Evolutionary conservation across 2,113 vertebrate genomes (phyloP), one percentile per base, ranked within the genome.

Genomic region (Balaeniceps rex): DNA sequence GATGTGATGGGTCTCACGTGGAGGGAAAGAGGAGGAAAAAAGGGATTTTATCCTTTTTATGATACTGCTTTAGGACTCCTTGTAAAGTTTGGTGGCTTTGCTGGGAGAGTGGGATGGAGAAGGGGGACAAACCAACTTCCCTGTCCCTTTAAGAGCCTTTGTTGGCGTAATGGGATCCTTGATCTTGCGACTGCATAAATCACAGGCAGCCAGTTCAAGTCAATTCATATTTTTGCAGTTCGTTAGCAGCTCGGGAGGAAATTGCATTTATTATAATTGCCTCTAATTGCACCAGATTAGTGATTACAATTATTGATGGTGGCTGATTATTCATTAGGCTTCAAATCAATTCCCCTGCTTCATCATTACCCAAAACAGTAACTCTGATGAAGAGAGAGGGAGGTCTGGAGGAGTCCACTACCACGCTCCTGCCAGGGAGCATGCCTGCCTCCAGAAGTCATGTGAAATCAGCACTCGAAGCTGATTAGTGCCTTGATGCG

Each of bases 181-280:
- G 97, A 97, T 98, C 98, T 97, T 95, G 94, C 63, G 13, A 71
- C 97, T 93, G 92, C 95, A 97, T 98, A 98, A 98, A 98, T 98
- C 98, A 98, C 91, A 95, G 94, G 96, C 98, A 98, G 95, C 92
- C 97, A 96, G 95, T 97, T 97, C 92, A 93, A 98, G 98, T 98
- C 98, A 98, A 98, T 98, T 98, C 98, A 98, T 98, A 98, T 98
- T 98, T 98, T 97, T 98, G 96, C 95, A 98, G 98, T 98, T 98
- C 98, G 98, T 98, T 98, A 98, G 97, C 98, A 98, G 97, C 98
- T 97, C 95, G 18, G 98, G 98, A 98, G 98, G 98, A 98, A 98
- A 98, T 98, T 98, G 97, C 98, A 98, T 98, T 98, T 98, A 98
- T 98, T 98, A 98, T 98, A 98, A 98, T 98, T 98, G 98, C 97